A percentile compares a stretch with the other conserved stretches of the same genome.
Conservation (phyloP, 92 coral and sea anemone genomes). For the Phenganax subtilis region DNA sequence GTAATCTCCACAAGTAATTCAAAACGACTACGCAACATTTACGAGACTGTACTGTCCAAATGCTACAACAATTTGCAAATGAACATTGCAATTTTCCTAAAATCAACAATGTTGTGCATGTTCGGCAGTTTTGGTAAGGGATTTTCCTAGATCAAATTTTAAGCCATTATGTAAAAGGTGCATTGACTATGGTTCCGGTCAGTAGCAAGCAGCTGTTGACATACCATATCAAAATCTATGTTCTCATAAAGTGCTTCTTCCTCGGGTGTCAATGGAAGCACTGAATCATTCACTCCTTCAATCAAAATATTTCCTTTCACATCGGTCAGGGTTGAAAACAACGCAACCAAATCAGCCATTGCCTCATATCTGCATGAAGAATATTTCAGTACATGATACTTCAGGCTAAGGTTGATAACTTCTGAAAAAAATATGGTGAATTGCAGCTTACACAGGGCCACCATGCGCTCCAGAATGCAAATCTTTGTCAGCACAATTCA, state of each 20-base stretch:
- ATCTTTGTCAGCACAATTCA: conserved; percentile 74
- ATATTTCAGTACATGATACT: not conserved
- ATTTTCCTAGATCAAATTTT: too few species aligned
- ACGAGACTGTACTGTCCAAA: too few species aligned
- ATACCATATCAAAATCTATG: conserved; percentile 77
- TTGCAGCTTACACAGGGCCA: conserved; percentile 68
- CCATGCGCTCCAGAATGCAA: conserved; percentile 91
- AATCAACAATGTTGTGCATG: too few species aligned
- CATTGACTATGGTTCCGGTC: too few species aligned
- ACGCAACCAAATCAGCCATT: conserved; percentile 74
- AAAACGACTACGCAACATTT: too few species aligned
- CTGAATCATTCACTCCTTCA: conserved; percentile 62
- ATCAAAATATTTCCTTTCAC: conserved; percentile 77
- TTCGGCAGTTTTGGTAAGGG: too few species aligned
- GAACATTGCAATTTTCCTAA: too few species aligned
- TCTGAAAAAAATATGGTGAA: too few species aligned
- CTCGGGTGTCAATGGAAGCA: conserved; percentile 60
- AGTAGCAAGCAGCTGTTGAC: not conserved
- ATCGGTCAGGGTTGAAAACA: conserved; percentile 64
- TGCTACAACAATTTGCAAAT: too few species aligned
- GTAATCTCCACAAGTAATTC: too few species aligned
- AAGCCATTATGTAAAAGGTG: too few species aligned
- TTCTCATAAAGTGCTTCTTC: conserved; percentile 66
- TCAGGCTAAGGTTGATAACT: not conserved
- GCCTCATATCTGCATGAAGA: conserved; percentile 70